Conservation (phyloP, 2,113 vertebrate species). For the Mus spicilegus region DNA sequence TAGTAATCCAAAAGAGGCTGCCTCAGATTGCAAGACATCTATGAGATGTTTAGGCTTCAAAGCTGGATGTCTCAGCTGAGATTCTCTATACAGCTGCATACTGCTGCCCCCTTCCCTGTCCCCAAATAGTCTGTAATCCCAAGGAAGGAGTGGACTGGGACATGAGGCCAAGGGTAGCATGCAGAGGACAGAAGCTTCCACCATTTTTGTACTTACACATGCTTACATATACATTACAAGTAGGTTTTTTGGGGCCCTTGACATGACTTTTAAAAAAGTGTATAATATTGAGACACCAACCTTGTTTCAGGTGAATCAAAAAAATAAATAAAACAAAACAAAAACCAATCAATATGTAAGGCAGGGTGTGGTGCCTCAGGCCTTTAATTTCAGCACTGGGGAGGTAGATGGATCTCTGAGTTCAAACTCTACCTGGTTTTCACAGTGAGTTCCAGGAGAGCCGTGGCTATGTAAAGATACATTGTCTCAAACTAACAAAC, state of each 20-base stretch:
- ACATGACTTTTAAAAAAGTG: background rate
- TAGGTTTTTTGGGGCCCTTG: no score
- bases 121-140: background rate
- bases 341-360: no score
- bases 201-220: background rate
- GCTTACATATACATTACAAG: background rate
- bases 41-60: no score
- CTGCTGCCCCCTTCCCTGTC: background rate
- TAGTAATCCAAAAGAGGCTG: no score
- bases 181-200: rapidly evolving
- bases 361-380: background rate
- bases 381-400: background rate
- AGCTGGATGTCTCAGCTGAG: no score
- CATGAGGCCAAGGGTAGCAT: background rate
- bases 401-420: background rate
- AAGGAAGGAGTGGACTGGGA: background rate
- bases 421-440: background rate
- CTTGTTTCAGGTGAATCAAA: background rate
- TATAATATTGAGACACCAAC: no score
- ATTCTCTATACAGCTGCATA: background rate
- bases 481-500: background rate
- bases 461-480: background rate
- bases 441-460: background rate
- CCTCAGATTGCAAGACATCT: no score
- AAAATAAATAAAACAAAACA: no score